phyloP scores from a whole-genome alignment of 2,888 invertebrate genomes.

The Tipula vernalis region DNA sequence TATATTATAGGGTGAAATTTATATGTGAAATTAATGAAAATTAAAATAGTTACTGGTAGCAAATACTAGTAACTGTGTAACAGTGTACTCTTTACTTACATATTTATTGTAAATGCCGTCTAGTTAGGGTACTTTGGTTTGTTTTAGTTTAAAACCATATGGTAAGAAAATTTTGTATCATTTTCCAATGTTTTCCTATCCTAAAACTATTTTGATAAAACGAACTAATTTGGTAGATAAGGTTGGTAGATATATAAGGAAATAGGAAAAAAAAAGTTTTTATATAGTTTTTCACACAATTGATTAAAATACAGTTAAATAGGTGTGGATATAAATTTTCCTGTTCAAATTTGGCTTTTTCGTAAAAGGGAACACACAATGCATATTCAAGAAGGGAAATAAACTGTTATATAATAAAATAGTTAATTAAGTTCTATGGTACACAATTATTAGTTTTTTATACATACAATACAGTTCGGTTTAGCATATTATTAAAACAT shows the following conservation, averaged over 20 bases:
- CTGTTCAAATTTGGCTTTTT: neutral
- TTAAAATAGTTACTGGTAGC: neutral
- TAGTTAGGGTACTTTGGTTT: neutral
- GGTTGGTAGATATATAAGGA: neutral
- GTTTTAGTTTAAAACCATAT: neutral
- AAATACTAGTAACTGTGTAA: neutral
- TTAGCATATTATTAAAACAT: neutral
- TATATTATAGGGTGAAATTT: neutral
- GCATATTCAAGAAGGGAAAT: neutral
- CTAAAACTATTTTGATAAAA: neutral
- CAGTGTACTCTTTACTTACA: neutral
- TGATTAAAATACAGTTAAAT: neutral
- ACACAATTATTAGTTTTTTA: neutral
- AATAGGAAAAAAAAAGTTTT: neutral
- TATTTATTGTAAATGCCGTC: neutral
- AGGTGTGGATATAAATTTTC: slow-evolving; percentile 4
- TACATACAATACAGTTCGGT: neutral
- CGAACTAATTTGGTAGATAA: neutral
- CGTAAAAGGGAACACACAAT: neutral
- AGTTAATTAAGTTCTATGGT: neutral
- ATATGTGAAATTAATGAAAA: neutral
- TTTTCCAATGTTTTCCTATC: neutral
- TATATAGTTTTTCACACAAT: neutral
- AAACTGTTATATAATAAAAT: neutral
- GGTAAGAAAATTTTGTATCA: neutral